Base-by-base conservation (phyloP, 1,140 invertebrate species). In the Drosophila mauritiana region DNA sequence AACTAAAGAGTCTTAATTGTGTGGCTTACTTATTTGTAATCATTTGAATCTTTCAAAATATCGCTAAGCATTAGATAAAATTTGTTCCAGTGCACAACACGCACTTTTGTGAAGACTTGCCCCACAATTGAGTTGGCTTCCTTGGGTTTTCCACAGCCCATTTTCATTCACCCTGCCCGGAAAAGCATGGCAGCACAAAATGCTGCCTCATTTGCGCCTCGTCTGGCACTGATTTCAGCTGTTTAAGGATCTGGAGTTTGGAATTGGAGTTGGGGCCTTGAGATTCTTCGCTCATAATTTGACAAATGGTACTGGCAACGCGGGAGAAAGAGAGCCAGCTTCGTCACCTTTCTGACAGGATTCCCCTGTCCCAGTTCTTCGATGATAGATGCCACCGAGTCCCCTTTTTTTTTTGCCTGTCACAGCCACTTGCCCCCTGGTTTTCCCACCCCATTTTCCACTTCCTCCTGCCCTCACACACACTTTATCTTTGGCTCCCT, bases 311-410 rank as follows among this genome's bases (percentile, higher is more conserved):
- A 13, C 52, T 34, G 39, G 42, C 2, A 42, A 67, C 36, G 49
- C 17, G 25, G 45, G 17, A 20, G 12, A 36, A 58, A 65, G 54
- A 34, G 11, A 78, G 54, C 57, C 64, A 59, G 80, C 63, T 61
- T 86, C 83, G 79, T 88, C 83, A 86, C 83, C 83, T 86, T 86
- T 86, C 57, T 78, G 83, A 86, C 82, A 88, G 82, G 17, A 11
- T 39, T 46, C 49, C 64, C 42, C 42, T 57, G 36, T 56, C 63
- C 63, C 20, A 17, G 27, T 15, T 25, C 22, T 40, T 17, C 64
- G 62, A 75, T 76, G 73, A 76, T 76, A 64, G 73, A 76, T 76
- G 48, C 72, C 72, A 17, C 57, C 31, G 4, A 49, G 7, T 34
- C 11, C 62, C 65, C 54, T 8, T 51, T 46, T 22, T 34, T 51